A percentile compares a stretch with the other conserved stretches of the same genome.
Evolutionary conservation across 2,888 invertebrate species (phyloP).

Genomic region (Eupithecia vulgata): DNA sequence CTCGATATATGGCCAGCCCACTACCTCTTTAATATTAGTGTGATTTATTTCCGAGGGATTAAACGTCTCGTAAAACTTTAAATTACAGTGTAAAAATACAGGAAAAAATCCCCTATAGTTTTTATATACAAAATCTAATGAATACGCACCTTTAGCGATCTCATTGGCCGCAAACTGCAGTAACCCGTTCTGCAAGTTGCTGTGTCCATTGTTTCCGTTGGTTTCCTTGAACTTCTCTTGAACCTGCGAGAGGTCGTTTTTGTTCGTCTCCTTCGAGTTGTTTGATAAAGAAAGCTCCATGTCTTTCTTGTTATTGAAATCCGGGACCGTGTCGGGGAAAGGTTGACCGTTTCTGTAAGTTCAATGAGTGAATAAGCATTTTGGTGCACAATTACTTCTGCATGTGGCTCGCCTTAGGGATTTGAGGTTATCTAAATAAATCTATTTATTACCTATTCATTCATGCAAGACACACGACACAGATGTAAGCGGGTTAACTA

Average conservation of each 20-base stretch:
- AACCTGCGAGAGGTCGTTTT: slow-evolving; percentile 80
- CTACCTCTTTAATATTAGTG: no score
- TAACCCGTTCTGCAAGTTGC: slow-evolving; percentile 76
- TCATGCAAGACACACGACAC: no score
- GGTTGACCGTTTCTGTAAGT: slow-evolving; percentile 85
- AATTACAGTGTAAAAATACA: no score
- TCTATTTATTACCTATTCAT: no score
- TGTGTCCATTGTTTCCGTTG: slow-evolving; percentile 72
- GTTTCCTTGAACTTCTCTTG: slow-evolving; percentile 68
- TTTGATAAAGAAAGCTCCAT: slow-evolving; percentile 68
- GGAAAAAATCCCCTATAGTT: no score
- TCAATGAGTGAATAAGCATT: background rate
- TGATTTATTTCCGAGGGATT: no score
- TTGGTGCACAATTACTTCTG: background rate
- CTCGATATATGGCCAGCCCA: no score
- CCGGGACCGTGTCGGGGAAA: slow-evolving; percentile 85
- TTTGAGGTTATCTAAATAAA: no score
- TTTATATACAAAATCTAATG: background rate
- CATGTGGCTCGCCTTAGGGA: background rate
- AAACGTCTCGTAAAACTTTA: no score
- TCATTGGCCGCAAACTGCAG: slow-evolving; percentile 86
- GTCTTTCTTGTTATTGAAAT: slow-evolving; percentile 81
- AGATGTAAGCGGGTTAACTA: no score
- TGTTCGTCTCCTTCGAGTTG: slow-evolving; percentile 70
- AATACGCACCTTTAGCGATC: slow-evolving; percentile 82